These are phyloP conservation scores for Saguinus imperator DNA, from an alignment of 2,113 vertebrate species.

Conservation along the genomic window DNA sequence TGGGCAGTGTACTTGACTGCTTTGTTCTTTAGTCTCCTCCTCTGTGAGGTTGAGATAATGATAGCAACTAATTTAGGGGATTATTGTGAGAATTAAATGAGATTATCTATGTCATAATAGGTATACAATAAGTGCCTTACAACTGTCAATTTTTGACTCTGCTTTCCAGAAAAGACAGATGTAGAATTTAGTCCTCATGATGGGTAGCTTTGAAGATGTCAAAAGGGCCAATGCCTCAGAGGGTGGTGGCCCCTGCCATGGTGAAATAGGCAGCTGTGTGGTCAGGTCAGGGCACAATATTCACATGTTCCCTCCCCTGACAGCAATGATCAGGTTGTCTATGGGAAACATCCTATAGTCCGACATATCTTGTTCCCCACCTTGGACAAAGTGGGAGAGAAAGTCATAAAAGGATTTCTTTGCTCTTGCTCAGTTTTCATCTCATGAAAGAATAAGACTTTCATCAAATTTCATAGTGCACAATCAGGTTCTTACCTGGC, in stretches of 20 bases:
- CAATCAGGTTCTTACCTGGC: neutral
- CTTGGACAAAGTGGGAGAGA: neutral
- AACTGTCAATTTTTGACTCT: neutral
- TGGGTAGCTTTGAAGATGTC: neutral
- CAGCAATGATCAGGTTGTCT: neutral
- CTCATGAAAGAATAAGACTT: slow-evolving; percentile 12
- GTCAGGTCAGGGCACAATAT: accelerated
- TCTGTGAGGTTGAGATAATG: neutral
- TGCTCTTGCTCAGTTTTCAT: neutral
- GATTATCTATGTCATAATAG: neutral
- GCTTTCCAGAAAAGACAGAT: neutral
- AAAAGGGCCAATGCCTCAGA: neutral
- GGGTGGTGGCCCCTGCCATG: neutral
- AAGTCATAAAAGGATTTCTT: neutral
- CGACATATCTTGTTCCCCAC: neutral
- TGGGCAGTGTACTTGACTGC: neutral
- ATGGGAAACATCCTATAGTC: neutral
- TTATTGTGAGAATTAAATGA: neutral
- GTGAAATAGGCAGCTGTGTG: neutral
- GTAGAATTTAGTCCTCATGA: neutral
- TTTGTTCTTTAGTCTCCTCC: neutral
- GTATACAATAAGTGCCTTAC: neutral
- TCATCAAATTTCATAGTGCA: neutral
- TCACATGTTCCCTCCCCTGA: neutral
- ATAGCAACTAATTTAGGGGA: neutral